Evolutionary conservation across 2,113 vertebrate species (phyloP), one percentile per base, ranked within the genome.

Genomic region (Ceyx melanurus): DNA sequence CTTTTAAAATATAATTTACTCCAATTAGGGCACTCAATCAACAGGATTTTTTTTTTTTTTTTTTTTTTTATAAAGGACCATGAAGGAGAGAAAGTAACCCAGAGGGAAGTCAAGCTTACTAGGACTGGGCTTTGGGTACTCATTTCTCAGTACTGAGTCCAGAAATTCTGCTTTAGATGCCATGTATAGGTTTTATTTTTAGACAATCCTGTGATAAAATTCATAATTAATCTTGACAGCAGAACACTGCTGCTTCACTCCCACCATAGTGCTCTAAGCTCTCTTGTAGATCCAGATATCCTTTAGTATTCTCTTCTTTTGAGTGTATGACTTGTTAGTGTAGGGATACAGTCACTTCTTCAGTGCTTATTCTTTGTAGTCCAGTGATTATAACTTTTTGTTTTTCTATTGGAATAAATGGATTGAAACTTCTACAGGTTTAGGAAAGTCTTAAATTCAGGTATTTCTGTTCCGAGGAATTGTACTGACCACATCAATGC

Each of bases 271-370:
- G 10, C 15, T 81, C 17, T 75, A 26, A 22, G 2, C 5, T 35
- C 15, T 57, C 5, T 42, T 40, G 23, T n/a, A 88, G 7, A 48
- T 53, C 23, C 53, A 67, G 25, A 9, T 0, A 1, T 54, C 35
- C 29, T 58, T 74, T 65, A 65, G 60, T 6, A 29, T 75, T 51
- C 28, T 70, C 25, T 77, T 5, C 10, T 73, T 76, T 28, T 19
- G 4, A 71, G 17, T 3, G 2, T 25, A 31, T 5, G 23, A 54
- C 1, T 1, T 48, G 5, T 23, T 29, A 5, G 3, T 45, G 1
- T 54, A 26, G 67, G 33, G 19, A 3, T 19, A 54, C 0, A 0
- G 19, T 16, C 29, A 18, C 2, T 5, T 42, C 29, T 51, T 26
- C 35, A 8, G 37, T 1, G 0, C 3, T 43, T 67, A 17, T 13